phyloP scores from a whole-genome alignment of 2,888 invertebrate species.

The Erpobdella octoculata region DNA sequence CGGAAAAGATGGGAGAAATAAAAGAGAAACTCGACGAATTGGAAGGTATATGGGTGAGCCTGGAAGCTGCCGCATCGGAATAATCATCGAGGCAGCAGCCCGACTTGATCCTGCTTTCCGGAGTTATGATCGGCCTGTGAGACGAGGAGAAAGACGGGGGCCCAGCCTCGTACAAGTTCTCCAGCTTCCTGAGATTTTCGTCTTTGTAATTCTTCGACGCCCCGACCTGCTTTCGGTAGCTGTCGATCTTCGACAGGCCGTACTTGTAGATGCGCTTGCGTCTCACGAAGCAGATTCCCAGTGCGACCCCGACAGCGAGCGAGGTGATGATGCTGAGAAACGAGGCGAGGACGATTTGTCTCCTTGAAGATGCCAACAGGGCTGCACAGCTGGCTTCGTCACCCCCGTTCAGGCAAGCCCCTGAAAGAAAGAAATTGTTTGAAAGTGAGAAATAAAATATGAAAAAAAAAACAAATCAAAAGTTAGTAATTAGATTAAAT shows the following conservation, averaged over 20 bases:
- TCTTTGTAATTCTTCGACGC: background rate
- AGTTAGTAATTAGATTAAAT: too few relatives aligned
- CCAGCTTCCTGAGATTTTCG: background rate
- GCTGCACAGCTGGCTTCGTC: background rate
- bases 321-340: background rate
- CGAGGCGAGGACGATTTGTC: background rate
- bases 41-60: background rate
- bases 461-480: too few relatives aligned
- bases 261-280: background rate
- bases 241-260: background rate
- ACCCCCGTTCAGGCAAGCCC: background rate
- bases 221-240: background rate
- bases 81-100: background rate
- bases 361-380: too few relatives aligned
- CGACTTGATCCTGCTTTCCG: background rate
- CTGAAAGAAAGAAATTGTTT: background rate
- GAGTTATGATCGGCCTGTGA: constrained; percentile 1
- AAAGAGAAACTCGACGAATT: constrained; percentile 13
- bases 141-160: background rate
- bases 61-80: background rate
- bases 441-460: too few relatives aligned
- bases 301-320: background rate
- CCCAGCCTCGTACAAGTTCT: constrained; percentile 10
- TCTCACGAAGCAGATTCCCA: background rate
- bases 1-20: background rate